A percentile compares a stretch with the other conserved stretches of the same genome.
Conservation (phyloP, 2,797 vertebrate species). For the Zalophus californianus region DNA sequence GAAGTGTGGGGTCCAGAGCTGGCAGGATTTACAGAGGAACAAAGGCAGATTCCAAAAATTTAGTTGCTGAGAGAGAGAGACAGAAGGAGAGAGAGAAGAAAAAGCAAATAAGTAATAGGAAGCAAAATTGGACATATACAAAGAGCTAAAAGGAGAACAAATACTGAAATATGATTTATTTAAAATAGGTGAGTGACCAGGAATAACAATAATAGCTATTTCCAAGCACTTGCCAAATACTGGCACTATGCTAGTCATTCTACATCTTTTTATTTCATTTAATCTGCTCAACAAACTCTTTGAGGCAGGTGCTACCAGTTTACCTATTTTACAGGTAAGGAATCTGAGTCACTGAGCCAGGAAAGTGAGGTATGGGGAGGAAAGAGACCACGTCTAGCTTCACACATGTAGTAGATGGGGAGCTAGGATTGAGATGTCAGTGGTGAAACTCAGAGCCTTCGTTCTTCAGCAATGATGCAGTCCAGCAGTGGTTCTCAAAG, state of each 20-base stretch:
- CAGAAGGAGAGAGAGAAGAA: background rate
- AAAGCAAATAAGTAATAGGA: background rate
- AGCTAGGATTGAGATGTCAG: background rate
- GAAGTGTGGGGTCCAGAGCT: background rate
- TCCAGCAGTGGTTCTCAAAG: background rate
- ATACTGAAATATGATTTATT: background rate
- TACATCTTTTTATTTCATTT: slow-evolving; percentile 34
- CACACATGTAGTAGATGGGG: rapidly evolving
- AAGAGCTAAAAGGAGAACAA: background rate
- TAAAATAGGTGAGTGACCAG: background rate
- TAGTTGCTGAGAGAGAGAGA: background rate
- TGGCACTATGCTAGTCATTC: background rate
- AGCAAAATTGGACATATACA: background rate
- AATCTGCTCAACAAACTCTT: background rate
- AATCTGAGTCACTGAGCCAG: background rate
- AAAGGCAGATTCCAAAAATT: background rate
- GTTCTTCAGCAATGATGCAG: background rate
- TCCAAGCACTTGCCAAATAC: background rate
- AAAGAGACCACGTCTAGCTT: background rate
- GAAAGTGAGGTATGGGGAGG: background rate
- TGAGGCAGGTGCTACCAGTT: background rate
- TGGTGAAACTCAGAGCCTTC: background rate
- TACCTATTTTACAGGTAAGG: background rate
- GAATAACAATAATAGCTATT: background rate
- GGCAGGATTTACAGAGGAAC: background rate